These are phyloP conservation scores for Pissodes strobi DNA, from an alignment of 1,140 invertebrate genomes.

Conservation along the genomic window DNA sequence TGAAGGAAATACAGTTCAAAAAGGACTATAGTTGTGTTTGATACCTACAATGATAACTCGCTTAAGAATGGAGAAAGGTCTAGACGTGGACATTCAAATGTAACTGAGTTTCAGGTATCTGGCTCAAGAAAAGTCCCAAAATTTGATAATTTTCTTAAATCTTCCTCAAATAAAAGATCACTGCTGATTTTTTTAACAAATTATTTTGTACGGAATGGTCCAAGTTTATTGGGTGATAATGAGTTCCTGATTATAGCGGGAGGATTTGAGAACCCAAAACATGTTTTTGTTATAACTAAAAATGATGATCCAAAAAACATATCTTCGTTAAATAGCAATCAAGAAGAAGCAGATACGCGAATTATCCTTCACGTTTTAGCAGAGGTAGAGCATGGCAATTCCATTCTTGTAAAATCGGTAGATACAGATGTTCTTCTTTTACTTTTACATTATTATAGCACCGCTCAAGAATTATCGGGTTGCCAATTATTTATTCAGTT, in stretches of 20 bases:
- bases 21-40: too few relatives aligned
- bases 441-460: background rate
- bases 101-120: background rate
- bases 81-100: background rate
- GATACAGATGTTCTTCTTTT: background rate
- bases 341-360: constrained; percentile 5
- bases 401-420: background rate
- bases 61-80: background rate
- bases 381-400: background rate
- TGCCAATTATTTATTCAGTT: background rate
- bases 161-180: background rate
- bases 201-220: background rate
- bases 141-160: background rate
- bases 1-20: too few relatives aligned
- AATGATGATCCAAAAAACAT: background rate
- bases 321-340: background rate
- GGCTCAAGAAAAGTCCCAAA: background rate
- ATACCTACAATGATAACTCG: background rate
- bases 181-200: background rate
- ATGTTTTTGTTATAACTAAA: background rate
- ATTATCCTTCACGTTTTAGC: background rate
- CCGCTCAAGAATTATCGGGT: background rate
- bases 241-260: background rate
- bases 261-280: background rate
- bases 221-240: background rate